Evolutionary conservation across 1,140 invertebrate genomes (phyloP).

Genomic region (Leptoteleia sp.): DNA sequence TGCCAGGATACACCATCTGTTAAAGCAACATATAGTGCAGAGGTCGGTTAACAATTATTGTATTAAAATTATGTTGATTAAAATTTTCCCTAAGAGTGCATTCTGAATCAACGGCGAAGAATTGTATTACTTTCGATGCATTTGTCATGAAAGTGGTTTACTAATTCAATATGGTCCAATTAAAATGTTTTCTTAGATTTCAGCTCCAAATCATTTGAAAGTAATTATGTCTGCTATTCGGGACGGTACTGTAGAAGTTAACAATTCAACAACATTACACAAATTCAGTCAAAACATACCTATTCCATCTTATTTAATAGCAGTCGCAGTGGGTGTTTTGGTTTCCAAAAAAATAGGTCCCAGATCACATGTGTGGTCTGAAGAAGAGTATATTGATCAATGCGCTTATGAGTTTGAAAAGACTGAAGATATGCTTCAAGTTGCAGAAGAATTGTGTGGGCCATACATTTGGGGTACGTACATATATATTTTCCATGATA

Average conservation of each 20-base stretch:
- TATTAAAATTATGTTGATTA: neutral
- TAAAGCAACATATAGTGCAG: constrained; percentile 92
- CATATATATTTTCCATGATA: too few relatives aligned
- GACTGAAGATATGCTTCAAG: constrained; percentile 91
- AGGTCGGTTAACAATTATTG: constrained; percentile 81
- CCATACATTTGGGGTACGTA: constrained; percentile 88
- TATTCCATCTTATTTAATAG: constrained; percentile 90
- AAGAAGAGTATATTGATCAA: constrained; percentile 91
- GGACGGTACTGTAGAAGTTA: constrained; percentile 76
- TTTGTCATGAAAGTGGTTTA: too few relatives aligned
- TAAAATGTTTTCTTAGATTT: constrained; percentile 82
- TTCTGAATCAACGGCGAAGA: too few relatives aligned
- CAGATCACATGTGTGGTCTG: constrained; percentile 92
- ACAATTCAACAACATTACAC: constrained; percentile 76
- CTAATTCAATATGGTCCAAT: too few relatives aligned
- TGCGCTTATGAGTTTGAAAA: constrained; percentile 94
- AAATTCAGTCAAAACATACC: constrained; percentile 89
- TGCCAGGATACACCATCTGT: constrained; percentile 97
- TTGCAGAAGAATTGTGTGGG: constrained; percentile 91
- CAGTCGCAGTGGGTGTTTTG: constrained; percentile 92
- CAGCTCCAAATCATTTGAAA: constrained; percentile 88
- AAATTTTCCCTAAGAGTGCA: too few relatives aligned
- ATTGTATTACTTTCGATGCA: too few relatives aligned
- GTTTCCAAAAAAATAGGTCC: constrained; percentile 89
- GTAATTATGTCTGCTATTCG: constrained; percentile 95